A percentile compares a stretch with the other conserved stretches of the same genome.
These are phyloP conservation scores for Girardinichthys multiradiatus DNA, from an alignment of 2,113 vertebrate genomes.

Conservation along the genomic window DNA sequence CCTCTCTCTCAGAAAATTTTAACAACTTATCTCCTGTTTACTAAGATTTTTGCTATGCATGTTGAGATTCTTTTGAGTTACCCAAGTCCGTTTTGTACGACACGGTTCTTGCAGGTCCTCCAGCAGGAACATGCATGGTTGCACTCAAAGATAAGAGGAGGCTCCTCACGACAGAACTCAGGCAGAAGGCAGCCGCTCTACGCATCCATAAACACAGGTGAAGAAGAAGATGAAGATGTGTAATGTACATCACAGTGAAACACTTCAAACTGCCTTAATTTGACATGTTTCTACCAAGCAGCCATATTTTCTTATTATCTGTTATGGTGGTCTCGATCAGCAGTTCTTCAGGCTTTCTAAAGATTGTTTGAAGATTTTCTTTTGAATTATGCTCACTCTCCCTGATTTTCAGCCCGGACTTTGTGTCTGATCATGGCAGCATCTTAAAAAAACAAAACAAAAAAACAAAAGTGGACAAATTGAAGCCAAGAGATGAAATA, in stretches of 20 bases:
- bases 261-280: too few species aligned
- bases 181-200: constrained; percentile 93
- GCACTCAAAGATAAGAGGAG: constrained; percentile 95
- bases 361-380: not conserved
- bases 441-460: too few species aligned
- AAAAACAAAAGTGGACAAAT: too few species aligned
- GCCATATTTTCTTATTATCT: not conserved
- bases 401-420: too few species aligned
- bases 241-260: not conserved
- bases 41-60: too few species aligned
- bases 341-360: not conserved
- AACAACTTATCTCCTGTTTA: not conserved
- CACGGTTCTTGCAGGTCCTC: constrained; percentile 94
- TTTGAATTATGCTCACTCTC: too few species aligned
- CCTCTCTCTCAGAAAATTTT: not conserved
- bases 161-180: constrained; percentile 93
- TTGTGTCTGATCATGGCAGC: too few species aligned
- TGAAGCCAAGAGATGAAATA: too few species aligned
- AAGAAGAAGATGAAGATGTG: not conserved
- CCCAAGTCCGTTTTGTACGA: constrained; percentile 97
- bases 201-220: not conserved
- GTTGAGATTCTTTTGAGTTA: not conserved
- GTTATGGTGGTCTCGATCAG: not conserved
- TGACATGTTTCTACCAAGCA: not conserved
- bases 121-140: constrained; percentile 98